A percentile compares a stretch with the other conserved stretches of the same genome.
These are phyloP conservation scores for Chromobotia macracanthus DNA, from an alignment of 2,797 vertebrate genomes.

Conservation along the genomic window DNA sequence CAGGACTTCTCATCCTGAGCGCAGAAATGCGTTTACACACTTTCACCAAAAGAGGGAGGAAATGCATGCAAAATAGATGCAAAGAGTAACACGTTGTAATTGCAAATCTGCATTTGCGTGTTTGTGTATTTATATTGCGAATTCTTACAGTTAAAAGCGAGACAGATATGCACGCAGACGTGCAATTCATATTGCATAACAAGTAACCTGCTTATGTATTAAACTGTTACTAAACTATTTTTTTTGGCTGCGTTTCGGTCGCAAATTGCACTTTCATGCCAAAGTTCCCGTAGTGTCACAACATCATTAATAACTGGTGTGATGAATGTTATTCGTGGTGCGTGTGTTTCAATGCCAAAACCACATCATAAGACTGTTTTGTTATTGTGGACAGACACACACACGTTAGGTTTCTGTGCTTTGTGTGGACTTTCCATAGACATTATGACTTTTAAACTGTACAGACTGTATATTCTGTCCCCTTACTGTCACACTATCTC, in stretches of 20 bases:
- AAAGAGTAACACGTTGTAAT: neutral
- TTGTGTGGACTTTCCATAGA: too few species aligned
- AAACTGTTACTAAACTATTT: neutral
- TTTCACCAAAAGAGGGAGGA: slow-evolving; percentile 47
- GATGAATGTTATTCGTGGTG: neutral
- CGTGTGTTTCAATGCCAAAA: neutral
- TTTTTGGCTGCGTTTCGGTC: neutral
- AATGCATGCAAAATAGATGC: neutral
- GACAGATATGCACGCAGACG: too few species aligned
- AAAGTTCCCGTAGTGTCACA: neutral
- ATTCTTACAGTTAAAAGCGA: too few species aligned
- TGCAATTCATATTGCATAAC: too few species aligned
- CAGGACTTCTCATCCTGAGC: neutral
- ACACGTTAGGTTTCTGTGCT: too few species aligned
- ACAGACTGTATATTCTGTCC: too few species aligned
- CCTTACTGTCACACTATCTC: too few species aligned
- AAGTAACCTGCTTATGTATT: too few species aligned
- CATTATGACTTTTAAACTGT: too few species aligned
- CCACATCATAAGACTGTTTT: neutral
- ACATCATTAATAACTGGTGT: neutral
- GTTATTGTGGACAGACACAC: neutral
- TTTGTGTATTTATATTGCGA: too few species aligned
- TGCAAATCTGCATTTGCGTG: too few species aligned
- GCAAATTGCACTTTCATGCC: neutral
- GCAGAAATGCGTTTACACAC: neutral